A percentile compares a stretch with the other conserved stretches of the same genome.
phyloP scores from a whole-genome alignment of 1,140 invertebrate species.

The Chironomus tepperi region DNA sequence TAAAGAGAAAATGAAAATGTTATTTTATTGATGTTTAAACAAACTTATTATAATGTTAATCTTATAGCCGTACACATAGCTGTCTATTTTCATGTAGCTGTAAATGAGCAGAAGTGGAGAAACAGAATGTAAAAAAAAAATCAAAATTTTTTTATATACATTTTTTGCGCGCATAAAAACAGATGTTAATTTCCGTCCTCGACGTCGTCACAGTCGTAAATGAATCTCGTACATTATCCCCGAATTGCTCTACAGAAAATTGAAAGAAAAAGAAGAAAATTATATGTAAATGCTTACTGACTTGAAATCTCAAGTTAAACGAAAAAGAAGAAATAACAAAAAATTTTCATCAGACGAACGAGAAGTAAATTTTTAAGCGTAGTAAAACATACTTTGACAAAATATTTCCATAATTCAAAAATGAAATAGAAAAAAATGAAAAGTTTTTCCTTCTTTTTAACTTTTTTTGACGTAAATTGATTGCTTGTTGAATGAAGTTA shows the following conservation, averaged over 20 bases:
- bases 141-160: not conserved
- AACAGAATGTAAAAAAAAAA: not conserved
- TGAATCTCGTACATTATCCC: not conserved
- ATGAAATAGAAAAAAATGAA: too few species aligned
- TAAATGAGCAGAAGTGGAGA: not conserved
- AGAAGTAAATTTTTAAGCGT: not conserved
- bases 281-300: too few species aligned
- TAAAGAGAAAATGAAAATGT: too few species aligned
- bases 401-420: not conserved
- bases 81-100: not conserved
- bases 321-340: too few species aligned
- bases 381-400: not conserved
- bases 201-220: slow-evolving; percentile 11
- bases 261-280: not conserved
- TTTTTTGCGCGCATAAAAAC: slow-evolving; percentile 6
- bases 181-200: slow-evolving; percentile 12
- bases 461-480: slow-evolving; percentile 1
- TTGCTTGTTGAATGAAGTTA: slow-evolving; percentile 13
- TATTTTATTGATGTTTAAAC: slow-evolving; percentile 6
- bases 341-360: too few species aligned
- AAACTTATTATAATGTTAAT: not conserved
- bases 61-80: not conserved
- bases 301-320: too few species aligned
- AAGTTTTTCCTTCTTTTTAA: not conserved
- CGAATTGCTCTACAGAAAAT: not conserved